These are phyloP conservation scores for Apodemia duryi DNA, from an alignment of 2,888 invertebrate species.

Conservation along the genomic window DNA sequence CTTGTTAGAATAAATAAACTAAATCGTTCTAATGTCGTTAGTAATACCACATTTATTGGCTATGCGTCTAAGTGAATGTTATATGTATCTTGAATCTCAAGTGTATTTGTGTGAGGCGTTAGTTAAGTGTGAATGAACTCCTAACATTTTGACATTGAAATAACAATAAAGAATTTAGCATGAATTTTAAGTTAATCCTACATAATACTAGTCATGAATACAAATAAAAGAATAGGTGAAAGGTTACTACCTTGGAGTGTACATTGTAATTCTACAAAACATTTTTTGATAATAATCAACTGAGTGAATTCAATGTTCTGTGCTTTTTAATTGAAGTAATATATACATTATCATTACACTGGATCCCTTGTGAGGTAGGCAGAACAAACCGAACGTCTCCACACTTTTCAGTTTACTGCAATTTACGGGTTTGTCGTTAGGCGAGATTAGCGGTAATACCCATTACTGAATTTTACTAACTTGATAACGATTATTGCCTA, in stretches of 20 bases:
- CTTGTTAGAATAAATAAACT: slow-evolving; percentile 12
- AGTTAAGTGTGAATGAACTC: slow-evolving; percentile 11
- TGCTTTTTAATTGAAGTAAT: no score
- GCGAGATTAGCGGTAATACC: no score
- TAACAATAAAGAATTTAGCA: slow-evolving; percentile 3
- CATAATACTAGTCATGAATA: not conserved
- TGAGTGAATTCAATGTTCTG: no score
- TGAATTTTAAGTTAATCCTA: not conserved
- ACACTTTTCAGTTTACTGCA: no score
- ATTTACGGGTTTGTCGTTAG: no score
- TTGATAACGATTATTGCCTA: no score
- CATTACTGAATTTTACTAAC: no score
- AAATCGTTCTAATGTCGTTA: slow-evolving; percentile 6
- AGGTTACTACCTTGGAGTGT: not conserved
- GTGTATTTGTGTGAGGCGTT: slow-evolving; percentile 5
- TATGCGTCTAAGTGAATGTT: slow-evolving; percentile 5
- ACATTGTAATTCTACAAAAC: not conserved
- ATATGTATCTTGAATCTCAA: slow-evolving; percentile 5
- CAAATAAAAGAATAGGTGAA: slow-evolving; percentile 5
- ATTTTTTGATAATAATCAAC: no score
- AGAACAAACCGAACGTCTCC: no score
- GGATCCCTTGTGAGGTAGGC: no score
- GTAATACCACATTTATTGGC: slow-evolving; percentile 7
- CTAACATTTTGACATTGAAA: slow-evolving; percentile 5
- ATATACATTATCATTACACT: no score